Evolutionary conservation across 2,113 vertebrate genomes (phyloP), one percentile per base, ranked within the genome.

Genomic region (Eudyptes chrysolophus): DNA sequence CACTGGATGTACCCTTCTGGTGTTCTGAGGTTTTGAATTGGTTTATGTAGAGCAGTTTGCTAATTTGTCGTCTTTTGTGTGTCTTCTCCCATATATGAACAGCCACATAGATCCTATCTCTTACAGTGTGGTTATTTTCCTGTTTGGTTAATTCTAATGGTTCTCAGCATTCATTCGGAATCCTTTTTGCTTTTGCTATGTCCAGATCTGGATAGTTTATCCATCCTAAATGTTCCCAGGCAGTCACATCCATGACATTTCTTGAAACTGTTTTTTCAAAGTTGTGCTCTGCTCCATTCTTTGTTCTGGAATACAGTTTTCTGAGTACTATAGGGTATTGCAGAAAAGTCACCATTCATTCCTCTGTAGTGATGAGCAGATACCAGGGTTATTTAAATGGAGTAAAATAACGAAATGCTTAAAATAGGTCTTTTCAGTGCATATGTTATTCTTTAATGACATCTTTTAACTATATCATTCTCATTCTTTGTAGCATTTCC

Each of bases 71-170:
- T 70, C 14, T 57, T 90, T 36, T 0, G 1, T 5, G 2, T 64
- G 4, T n/a, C n/a, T 51, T 62, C 16, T 78, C 11, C 38, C 1
- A 0, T 48, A 9, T 3, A 36, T 3, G 15, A 49, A 46, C 10
- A 71, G 11, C 21, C 19, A 11, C 9, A 6, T 4, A 29, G 24
- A 70, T 32, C 5, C 19, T 18, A 0, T 29, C 21, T n/a, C 44
- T 40, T 40, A 24, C 7, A 13, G 16, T 29, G 22, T 17, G 17
- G 21, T 52, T 69, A 6, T 81, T 89, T 76, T 64, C 61, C 30
- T 62, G 21, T 51, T 60, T 60, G 46, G 8, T 60, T 76, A 49
- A 61, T 84, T 84, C 21, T 71, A 55, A 34, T 20, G 16, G 2
- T 68, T 74, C 48, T 71, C 66, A 77, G 21, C n/a, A 51, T 64